Conservation (phyloP, 2,113 vertebrate species). For the Antennarius striatus region DNA sequence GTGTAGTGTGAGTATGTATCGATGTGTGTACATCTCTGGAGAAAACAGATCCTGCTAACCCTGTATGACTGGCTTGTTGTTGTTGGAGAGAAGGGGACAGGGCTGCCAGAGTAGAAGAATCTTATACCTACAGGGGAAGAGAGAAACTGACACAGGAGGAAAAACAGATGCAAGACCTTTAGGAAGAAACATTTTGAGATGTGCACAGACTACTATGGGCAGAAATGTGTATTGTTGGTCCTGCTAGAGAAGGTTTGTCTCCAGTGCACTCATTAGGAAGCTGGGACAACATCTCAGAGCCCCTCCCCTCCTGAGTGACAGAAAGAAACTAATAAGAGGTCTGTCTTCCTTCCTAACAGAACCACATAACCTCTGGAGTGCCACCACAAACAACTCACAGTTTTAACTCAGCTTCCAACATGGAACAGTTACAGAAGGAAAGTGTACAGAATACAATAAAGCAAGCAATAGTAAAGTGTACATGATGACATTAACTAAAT, state of each 20-base stretch:
- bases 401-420: slow-evolving; percentile 23
- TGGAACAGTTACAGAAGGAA: slow-evolving; percentile 18
- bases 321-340: slow-evolving; percentile 71
- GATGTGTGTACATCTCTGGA: slow-evolving; percentile 22
- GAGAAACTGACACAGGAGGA: slow-evolving; percentile 22
- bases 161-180: slow-evolving; percentile 30
- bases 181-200: slow-evolving; percentile 55
- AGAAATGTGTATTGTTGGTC: slow-evolving; percentile 32
- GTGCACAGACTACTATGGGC: slow-evolving; percentile 15
- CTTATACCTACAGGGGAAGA: slow-evolving; percentile 19
- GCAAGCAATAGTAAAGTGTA: not conserved
- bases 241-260: slow-evolving; percentile 56
- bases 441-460: slow-evolving; percentile 20
- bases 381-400: slow-evolving; percentile 28
- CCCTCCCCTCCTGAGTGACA: slow-evolving; percentile 65
- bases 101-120: slow-evolving; percentile 18
- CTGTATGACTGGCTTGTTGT: slow-evolving; percentile 36
- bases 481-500: too few relatives aligned
- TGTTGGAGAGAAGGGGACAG: slow-evolving; percentile 19
- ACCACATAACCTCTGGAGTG: slow-evolving; percentile 48
- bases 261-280: slow-evolving; percentile 75
- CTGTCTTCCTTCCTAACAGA: slow-evolving; percentile 64
- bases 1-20: slow-evolving; percentile 27
- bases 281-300: slow-evolving; percentile 50
- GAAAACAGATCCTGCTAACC: slow-evolving; percentile 14